Base-by-base conservation (phyloP, 2,113 vertebrate genomes). In the Empidonax alnorum region DNA sequence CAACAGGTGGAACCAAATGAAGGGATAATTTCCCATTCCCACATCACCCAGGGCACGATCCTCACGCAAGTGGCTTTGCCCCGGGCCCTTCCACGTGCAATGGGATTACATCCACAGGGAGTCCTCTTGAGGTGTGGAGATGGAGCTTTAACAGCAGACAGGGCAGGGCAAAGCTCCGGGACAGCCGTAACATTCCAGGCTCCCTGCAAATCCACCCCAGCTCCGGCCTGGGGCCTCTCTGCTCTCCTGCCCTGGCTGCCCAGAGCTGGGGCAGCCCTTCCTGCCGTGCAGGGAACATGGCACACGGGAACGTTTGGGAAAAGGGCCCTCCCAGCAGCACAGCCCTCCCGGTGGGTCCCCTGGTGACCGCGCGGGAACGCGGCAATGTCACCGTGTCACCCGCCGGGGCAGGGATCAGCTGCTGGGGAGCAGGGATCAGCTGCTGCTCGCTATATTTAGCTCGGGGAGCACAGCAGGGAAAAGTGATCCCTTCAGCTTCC, bases 371-470 rank as follows among this genome's bases (percentile, higher is more conserved):
- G 79, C 47, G 16, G 68, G 81, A 77, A 90, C 12, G n/a, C 2
- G 13, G 89, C 97, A 96, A 67, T 68, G 96, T 93, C 96, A 91
- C 62, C 49, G 49, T 14, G 49, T 49, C 49, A 49, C 49, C 47
- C 12, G 13, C 47, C 49, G 12, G 39, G 69, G 66, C 46, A 9
- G 17, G 55, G 41, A 18, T 25, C 49, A 50, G 49, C 49, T 50
- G 49, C 49, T 25, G 42, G 46, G 49, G 39, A 74, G 66, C 47
- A 9, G 20, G 50, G 31, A 74, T 52, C 98, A 98, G 98, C 97
- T 98, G 98, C 98, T 74, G 91, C 85, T 73, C 75, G 46, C 90
- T 98, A 98, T 95, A 98, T 98, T 98, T 98, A 98, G 98, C 95
- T 95, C 94, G 2, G 66, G 88, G 89, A 91, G 91, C 76, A 65